phyloP scores from a whole-genome alignment of 2,113 vertebrate species.

The Nibea coibor region DNA sequence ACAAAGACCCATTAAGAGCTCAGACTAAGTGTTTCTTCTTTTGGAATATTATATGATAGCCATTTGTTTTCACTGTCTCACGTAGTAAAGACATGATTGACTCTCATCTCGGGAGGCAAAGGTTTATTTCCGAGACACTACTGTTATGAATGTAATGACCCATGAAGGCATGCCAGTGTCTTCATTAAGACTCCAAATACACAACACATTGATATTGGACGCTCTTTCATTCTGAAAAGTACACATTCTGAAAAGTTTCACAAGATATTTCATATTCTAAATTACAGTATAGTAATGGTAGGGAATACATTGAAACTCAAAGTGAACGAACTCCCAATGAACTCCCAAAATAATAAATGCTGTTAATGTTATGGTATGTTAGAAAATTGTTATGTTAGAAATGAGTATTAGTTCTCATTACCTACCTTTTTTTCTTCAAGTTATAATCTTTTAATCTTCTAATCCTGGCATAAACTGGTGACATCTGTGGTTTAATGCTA shows the following conservation, averaged over 20 bases:
- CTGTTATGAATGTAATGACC: conserved; percentile 38
- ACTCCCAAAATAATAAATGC: too few species aligned
- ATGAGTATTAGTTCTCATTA: too few species aligned
- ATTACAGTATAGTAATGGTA: background rate
- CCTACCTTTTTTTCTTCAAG: too few species aligned
- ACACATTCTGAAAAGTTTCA: background rate
- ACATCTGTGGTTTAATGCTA: too few species aligned
- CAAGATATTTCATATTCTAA: background rate
- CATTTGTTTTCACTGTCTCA: conserved; percentile 70
- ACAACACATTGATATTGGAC: background rate
- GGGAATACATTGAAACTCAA: too few species aligned
- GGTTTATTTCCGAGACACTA: conserved; percentile 26
- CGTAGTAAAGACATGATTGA: conserved; percentile 44
- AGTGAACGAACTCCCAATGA: background rate
- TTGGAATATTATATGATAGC: conserved; percentile 74
- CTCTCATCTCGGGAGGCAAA: conserved; percentile 49
- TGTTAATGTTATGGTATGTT: too few species aligned
- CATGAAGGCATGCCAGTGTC: conserved; percentile 2
- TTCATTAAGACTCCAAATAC: conserved; percentile 1
- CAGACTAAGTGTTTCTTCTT: conserved; percentile 76
- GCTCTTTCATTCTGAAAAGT: conserved; percentile 5
- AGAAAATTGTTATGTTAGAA: too few species aligned
- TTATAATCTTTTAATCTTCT: too few species aligned
- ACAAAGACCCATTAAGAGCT: conserved; percentile 74
- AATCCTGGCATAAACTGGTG: too few species aligned